Evolutionary conservation across 2,797 vertebrate genomes (phyloP).

Genomic region (Semaprochilodus insignis): DNA sequence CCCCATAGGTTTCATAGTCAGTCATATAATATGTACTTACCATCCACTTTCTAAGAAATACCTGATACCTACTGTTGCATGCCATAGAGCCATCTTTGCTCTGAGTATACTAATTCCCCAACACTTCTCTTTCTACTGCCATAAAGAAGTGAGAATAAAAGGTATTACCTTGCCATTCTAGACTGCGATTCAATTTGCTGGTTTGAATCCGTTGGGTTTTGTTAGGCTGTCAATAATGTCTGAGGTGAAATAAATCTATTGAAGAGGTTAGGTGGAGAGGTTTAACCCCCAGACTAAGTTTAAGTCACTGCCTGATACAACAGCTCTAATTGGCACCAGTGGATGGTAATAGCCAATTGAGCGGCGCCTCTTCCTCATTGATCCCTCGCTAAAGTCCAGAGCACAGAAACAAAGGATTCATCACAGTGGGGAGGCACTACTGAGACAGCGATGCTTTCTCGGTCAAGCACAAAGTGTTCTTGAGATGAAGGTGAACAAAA

Average conservation of each 20-base stretch:
- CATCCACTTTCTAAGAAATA: too few relatives aligned
- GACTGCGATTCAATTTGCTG: slow-evolving; percentile 25
- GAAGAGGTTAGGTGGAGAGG: slow-evolving; percentile 74
- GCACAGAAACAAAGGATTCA: slow-evolving; percentile 64
- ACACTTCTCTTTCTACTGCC: background rate
- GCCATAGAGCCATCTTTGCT: too few relatives aligned
- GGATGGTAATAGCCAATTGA: slow-evolving; percentile 69
- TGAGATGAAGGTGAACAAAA: slow-evolving; percentile 29
- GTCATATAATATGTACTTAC: too few relatives aligned
- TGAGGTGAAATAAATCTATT: slow-evolving; percentile 75
- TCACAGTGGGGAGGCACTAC: slow-evolving; percentile 64
- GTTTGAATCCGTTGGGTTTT: slow-evolving; percentile 42
- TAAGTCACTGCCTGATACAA: slow-evolving; percentile 68
- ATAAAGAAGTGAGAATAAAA: slow-evolving; percentile 39
- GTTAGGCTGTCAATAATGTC: slow-evolving; percentile 53
- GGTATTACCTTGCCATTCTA: background rate
- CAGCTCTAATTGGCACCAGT: slow-evolving; percentile 78
- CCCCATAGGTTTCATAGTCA: too few relatives aligned
- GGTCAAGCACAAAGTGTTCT: slow-evolving; percentile 26
- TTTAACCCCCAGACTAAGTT: slow-evolving; percentile 70
- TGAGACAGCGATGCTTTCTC: slow-evolving; percentile 49
- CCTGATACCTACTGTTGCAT: too few relatives aligned
- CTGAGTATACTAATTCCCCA: background rate
- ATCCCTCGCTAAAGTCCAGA: slow-evolving; percentile 73
- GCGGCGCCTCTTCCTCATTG: slow-evolving; percentile 70